Base-by-base conservation (phyloP, 2,888 invertebrate genomes). In the Perdita meconis region DNA sequence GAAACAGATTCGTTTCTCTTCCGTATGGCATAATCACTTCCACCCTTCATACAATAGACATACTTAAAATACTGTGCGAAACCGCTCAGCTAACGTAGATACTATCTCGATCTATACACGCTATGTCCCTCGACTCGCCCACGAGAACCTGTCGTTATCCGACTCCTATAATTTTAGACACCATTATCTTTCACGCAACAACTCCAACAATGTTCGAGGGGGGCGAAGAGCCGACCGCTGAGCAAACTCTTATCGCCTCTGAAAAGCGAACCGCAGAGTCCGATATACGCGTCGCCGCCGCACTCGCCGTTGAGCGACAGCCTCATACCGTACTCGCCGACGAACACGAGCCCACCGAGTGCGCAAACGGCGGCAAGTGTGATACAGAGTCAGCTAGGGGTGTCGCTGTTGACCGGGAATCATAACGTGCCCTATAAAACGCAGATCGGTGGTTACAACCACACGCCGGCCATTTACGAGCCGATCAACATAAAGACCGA, bases 181-280 rank as follows among this genome's bases (percentile, higher is more conserved):
- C 96, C 96, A 13, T 94, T 98, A 89, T 97, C 98, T 59, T 98
- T 98, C 93, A 98, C 98, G 1, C 98, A 98, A 92, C 98, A 98
- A 93, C 94, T 98, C 64, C 98, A 98, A 82, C 96, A 97, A 81
- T 96, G 97, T 91, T 96, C 96, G 0, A 94, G 96, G 74, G 95
- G 95, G 89, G 92, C 94, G 12, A 95, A 95, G 85, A 94, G 94
- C 71, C 93, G 96, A 44, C 95, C 96, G 0, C 92, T 95, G 47
- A 94, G 95, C 82, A 94, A 95, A 87, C 91, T 95, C 56, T 87
- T 94, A 71, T 94, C 94, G 44, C 94, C 94, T 10, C 88, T 94
- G 67, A 94, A 95, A 83, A 95, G 95, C 87, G 95, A 95, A 87
- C 95, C 95, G 0, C 95, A 95, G 92, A 94, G 95, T 93, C 94